phyloP scores from a whole-genome alignment of 2,113 vertebrate genomes.

The Pteronura brasiliensis region DNA sequence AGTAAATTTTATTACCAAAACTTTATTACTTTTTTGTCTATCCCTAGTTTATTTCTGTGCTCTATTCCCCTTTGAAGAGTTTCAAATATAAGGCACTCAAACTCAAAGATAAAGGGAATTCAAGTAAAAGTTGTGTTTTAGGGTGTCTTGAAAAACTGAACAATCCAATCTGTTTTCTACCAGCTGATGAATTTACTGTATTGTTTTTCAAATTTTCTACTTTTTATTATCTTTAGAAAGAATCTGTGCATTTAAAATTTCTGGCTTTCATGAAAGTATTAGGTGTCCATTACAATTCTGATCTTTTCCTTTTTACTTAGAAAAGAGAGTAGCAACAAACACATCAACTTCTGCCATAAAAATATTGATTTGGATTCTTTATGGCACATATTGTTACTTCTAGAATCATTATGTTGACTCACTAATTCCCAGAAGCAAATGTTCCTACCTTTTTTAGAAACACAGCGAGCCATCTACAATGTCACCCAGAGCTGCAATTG shows the following conservation, averaged over 20 bases:
- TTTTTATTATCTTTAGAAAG: background rate
- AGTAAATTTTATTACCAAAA: background rate
- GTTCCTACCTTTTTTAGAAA: constrained; percentile 56
- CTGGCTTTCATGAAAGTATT: background rate
- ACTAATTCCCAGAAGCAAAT: constrained; percentile 41
- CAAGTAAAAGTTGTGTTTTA: background rate
- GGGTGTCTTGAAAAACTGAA: background rate
- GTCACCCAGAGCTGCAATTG: constrained; percentile 60
- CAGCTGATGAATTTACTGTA: background rate
- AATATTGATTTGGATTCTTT: constrained; percentile 67
- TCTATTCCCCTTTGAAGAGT: background rate
- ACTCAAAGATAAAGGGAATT: background rate
- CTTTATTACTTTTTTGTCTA: background rate
- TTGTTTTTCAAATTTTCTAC: background rate
- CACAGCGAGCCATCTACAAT: constrained; percentile 28
- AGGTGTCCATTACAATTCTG: background rate
- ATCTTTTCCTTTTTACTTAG: background rate
- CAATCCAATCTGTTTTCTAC: background rate
- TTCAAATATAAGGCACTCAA: background rate
- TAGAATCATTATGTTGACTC: constrained; percentile 40
- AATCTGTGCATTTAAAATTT: background rate
- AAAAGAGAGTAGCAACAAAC: background rate
- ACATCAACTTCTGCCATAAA: constrained; percentile 22
- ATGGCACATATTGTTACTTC: constrained; percentile 44
- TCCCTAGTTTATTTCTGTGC: background rate